Evolutionary conservation across 1,140 invertebrate species (phyloP), one percentile per base, ranked within the genome.

Genomic region (Mizuhopecten yessoensis): DNA sequence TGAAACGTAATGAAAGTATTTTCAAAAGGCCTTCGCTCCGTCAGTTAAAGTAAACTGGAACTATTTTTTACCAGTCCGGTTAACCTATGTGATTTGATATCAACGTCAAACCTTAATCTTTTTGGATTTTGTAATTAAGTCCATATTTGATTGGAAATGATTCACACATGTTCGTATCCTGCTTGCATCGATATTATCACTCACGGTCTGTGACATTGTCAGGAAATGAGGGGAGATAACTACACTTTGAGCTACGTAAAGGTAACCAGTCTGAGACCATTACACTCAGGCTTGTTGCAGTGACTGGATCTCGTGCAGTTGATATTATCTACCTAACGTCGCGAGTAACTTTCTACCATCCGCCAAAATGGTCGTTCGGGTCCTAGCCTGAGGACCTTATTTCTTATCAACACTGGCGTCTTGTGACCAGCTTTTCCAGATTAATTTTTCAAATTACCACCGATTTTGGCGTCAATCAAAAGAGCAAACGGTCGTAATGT

Each of bases 401-500:
- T n/a, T 75, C 57, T 75, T 75, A 75, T 75, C 57, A 75, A 29
- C 23, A n/a, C 57, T 29, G n/a, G 23, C 57, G 57, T 75, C 57
- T 75, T 75, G 57, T 75, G 57, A 75, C 57, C 57, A 75, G 57
- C 57, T 75, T 75, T 75, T 75, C 57, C 57, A 75, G 57, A 75
- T 75, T 75, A 75, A 29, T 75, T 75, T 75, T 75, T 75, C n/a
- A 29, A 75, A 75, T 75, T 75, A 75, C n/a, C 57, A 29, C 57
- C n/a, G 57, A 75, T 75, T 75, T 75, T 75, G 57, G n/a, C 57
- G 57, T 75, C 57, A 75, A 75, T 75, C 57, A 75, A 75, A 75
- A 75, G 23, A n/a, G n/a, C 57, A 75, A 75, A 75, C 57, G n/a
- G n/a, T 29, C 23, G 57, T 29, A 75, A 75, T 75, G 57, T 1